A percentile compares a stretch with the other conserved stretches of the same genome.
Conservation (phyloP, 2,888 invertebrate species). For the Periphyllus acericola region DNA sequence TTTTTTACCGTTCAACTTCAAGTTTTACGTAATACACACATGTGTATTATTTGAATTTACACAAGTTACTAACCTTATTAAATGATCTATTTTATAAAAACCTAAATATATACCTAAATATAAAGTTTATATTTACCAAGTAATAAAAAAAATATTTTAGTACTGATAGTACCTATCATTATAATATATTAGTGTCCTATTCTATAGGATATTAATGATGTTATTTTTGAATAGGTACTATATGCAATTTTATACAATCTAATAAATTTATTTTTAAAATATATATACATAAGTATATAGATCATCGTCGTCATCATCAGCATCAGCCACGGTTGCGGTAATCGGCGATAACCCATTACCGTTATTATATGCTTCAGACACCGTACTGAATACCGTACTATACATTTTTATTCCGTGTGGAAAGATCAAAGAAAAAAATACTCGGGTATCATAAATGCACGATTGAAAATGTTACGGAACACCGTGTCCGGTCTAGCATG, state of each 20-base stretch:
- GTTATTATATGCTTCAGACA: slow-evolving; percentile 44
- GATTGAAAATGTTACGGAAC: slow-evolving; percentile 44
- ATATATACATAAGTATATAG: not conserved
- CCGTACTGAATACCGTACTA: slow-evolving; percentile 35
- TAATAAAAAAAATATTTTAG: too few species aligned
- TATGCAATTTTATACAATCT: not conserved
- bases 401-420: not conserved
- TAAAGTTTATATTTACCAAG: too few species aligned
- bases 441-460: slow-evolving; percentile 33
- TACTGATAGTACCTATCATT: too few species aligned
- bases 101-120: too few species aligned
- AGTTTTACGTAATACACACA: too few species aligned
- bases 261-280: not conserved
- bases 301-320: not conserved
- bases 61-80: too few species aligned
- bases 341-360: slow-evolving; percentile 52
- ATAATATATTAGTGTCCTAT: too few species aligned
- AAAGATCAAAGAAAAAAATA: slow-evolving; percentile 1
- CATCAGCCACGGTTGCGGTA: not conserved
- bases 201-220: too few species aligned
- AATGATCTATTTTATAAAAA: too few species aligned
- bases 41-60: too few species aligned
- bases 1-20: too few species aligned
- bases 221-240: too few species aligned
- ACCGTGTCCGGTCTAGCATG: slow-evolving; percentile 33